Evolutionary conservation across 2,888 invertebrate genomes (phyloP).

Genomic region (Romanomermis culicivorax): DNA sequence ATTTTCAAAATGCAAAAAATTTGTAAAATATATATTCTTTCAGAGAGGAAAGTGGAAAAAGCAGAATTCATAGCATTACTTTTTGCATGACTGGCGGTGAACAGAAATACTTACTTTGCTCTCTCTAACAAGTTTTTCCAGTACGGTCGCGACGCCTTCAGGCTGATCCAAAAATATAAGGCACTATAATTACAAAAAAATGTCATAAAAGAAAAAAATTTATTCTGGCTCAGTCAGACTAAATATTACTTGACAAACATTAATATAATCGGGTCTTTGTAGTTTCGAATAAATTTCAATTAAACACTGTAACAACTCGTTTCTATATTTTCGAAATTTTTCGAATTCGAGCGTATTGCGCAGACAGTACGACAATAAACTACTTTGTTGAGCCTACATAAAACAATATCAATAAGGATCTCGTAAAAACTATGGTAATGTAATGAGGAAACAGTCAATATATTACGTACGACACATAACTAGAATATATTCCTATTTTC

Average conservation of each 20-base stretch:
- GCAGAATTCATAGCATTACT: no score
- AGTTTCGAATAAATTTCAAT: constrained; percentile 71
- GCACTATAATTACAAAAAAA: constrained; percentile 42
- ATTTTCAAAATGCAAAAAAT: no score
- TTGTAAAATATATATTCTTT: no score
- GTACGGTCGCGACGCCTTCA: constrained; percentile 66
- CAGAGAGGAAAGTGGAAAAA: no score
- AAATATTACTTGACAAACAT: constrained; percentile 49
- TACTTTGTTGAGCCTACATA: constrained; percentile 52
- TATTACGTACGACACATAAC: no score
- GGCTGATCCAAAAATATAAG: constrained; percentile 88
- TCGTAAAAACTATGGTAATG: no score
- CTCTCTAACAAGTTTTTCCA: constrained; percentile 66
- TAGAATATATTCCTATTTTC: no score
- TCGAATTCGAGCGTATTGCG: constrained; percentile 88
- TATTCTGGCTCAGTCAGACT: background rate
- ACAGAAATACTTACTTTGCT: constrained; percentile 39
- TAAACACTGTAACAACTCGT: constrained; percentile 63
- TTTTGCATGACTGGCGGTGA: no score
- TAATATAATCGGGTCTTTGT: constrained; percentile 81
- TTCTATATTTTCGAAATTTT: constrained; percentile 75
- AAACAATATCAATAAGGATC: no score
- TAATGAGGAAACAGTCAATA: no score
- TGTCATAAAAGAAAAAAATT: background rate
- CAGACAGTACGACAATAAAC: constrained; percentile 81